phyloP scores from a whole-genome alignment of 2,797 vertebrate species.

The Alfaro cultratus region DNA sequence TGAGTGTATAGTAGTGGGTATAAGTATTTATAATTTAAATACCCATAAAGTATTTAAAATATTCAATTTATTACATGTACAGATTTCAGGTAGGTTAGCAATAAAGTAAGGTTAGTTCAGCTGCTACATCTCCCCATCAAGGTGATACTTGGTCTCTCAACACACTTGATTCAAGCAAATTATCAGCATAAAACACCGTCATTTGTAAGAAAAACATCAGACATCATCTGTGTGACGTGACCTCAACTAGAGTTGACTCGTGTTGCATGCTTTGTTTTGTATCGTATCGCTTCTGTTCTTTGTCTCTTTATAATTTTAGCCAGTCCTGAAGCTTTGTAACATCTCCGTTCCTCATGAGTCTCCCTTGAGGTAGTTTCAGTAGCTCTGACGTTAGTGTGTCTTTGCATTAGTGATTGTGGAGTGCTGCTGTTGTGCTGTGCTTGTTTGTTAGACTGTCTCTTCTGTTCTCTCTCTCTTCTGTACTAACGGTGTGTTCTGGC shows the following conservation, averaged over 20 bases:
- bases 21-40: neutral
- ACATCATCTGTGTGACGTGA: slow-evolving; percentile 6
- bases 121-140: neutral
- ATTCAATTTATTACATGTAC: neutral
- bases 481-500: slow-evolving; percentile 99
- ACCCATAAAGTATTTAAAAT: neutral
- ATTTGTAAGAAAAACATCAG: slow-evolving; percentile 22
- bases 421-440: slow-evolving; percentile 90
- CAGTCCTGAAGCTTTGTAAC: slow-evolving; percentile 38
- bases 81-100: neutral
- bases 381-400: slow-evolving; percentile 47
- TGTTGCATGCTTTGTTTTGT: slow-evolving; percentile 69
- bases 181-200: neutral
- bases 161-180: neutral
- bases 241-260: slow-evolving; percentile 59
- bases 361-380: slow-evolving; percentile 41
- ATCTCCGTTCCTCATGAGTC: slow-evolving; percentile 49
- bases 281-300: slow-evolving; percentile 17
- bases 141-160: neutral
- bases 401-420: slow-evolving; percentile 85
- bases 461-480: slow-evolving; percentile 75
- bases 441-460: slow-evolving; percentile 90
- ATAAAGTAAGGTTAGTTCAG: neutral
- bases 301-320: slow-evolving; percentile 15
- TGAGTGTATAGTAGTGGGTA: neutral